phyloP scores from a whole-genome alignment of 2,113 vertebrate species.

The Rhagologus leucostigma region DNA sequence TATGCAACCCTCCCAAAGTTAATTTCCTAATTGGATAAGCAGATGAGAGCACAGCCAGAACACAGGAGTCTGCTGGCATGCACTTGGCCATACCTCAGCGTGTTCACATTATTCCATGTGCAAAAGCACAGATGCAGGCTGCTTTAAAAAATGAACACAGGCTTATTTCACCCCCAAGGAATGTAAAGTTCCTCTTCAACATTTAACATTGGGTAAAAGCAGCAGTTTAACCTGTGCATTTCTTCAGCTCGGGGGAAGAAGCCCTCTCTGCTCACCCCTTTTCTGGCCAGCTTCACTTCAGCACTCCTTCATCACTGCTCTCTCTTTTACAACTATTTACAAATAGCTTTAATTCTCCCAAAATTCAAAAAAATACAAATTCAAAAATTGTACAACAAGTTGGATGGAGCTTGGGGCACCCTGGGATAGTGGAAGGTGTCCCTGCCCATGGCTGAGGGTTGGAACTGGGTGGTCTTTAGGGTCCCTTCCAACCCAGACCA shows the following conservation, averaged over 20 bases:
- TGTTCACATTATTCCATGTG: neutral
- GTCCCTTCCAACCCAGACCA: neutral
- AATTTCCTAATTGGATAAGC: slow-evolving; percentile 24
- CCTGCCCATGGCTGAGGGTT: neutral
- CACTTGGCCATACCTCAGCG: neutral
- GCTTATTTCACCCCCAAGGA: neutral
- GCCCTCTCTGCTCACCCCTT: neutral
- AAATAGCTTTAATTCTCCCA: neutral
- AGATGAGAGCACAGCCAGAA: neutral
- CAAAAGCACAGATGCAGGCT: neutral
- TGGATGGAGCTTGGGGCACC: neutral
- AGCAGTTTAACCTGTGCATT: neutral
- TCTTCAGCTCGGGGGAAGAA: neutral
- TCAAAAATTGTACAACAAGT: rapidly evolving
- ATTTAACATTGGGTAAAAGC: neutral
- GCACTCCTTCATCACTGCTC: neutral
- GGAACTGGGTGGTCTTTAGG: neutral
- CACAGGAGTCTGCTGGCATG: neutral
- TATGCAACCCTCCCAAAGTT: neutral
- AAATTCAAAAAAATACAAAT: too few species aligned
- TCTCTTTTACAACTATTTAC: neutral
- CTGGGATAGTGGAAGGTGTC: neutral
- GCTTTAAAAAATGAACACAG: neutral
- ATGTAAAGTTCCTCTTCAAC: neutral
- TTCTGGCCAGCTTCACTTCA: neutral